Percentiles rank a stretch among this genome's conserved stretches.
Conservation (phyloP, 1,140 invertebrate species). For the Neodiprion pinetum region DNA sequence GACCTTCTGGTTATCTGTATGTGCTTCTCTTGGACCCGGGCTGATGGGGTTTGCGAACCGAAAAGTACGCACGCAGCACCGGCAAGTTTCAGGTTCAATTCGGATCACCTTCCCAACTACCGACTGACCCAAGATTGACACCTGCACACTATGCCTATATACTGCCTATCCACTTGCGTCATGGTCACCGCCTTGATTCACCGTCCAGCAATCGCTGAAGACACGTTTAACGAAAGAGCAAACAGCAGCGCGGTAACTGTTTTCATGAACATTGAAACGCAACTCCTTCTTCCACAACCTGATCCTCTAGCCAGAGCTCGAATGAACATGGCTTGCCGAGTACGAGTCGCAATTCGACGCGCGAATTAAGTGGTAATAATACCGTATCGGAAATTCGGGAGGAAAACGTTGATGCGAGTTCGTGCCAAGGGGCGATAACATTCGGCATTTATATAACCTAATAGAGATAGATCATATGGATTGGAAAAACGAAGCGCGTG, state of each 20-base stretch:
- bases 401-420: background rate
- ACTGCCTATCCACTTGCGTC: too few relatives aligned
- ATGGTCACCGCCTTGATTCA: too few relatives aligned
- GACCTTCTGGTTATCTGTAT: background rate
- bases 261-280: too few relatives aligned
- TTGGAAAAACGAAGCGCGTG: background rate
- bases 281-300: too few relatives aligned
- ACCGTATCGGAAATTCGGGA: too few relatives aligned
- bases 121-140: too few relatives aligned
- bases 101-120: background rate
- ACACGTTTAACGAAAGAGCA: too few relatives aligned
- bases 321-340: background rate
- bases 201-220: too few relatives aligned
- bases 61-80: background rate
- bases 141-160: too few relatives aligned
- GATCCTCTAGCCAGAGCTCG: background rate
- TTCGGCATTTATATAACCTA: background rate
- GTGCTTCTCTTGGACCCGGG: background rate
- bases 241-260: too few relatives aligned
- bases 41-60: background rate
- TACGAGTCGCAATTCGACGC: background rate
- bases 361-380: background rate
- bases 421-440: constrained; percentile 1
- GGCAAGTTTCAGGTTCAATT: background rate
- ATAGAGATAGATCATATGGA: background rate